Evolutionary conservation across 2,113 vertebrate genomes (phyloP).

Genomic region (Pongo pygmaeus): DNA sequence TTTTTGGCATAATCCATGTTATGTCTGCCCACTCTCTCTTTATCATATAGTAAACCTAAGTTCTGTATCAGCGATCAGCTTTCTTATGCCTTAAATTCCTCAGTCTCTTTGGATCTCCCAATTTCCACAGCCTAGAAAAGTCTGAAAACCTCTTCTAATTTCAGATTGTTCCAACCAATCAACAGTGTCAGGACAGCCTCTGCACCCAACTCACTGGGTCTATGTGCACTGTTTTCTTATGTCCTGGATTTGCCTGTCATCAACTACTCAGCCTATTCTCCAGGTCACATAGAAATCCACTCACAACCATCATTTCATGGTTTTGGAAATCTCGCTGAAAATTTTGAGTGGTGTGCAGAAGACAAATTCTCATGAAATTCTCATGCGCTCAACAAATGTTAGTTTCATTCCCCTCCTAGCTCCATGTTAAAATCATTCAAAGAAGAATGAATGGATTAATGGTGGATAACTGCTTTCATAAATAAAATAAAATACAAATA

Average conservation of each 20-base stretch:
- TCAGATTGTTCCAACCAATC: not conserved
- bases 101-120: not conserved
- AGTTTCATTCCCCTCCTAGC: not conserved
- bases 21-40: too few species aligned
- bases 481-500: not conserved
- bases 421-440: not conserved
- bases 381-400: too few species aligned
- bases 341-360: not conserved
- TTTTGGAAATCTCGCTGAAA: not conserved
- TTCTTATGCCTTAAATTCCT: not conserved
- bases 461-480: not conserved
- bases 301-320: not conserved
- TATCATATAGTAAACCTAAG: not conserved
- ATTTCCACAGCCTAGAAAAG: not conserved
- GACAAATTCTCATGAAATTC: not conserved
- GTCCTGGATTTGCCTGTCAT: not conserved
- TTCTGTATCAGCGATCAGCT: fast-evolving
- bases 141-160: not conserved
- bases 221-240: not conserved
- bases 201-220: not conserved
- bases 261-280: not conserved
- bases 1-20: not conserved
- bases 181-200: not conserved
- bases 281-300: not conserved
- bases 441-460: not conserved